A percentile compares a stretch with the other conserved stretches of the same genome.
phyloP scores from a whole-genome alignment of 2,113 vertebrate genomes.

The Lota lota region DNA sequence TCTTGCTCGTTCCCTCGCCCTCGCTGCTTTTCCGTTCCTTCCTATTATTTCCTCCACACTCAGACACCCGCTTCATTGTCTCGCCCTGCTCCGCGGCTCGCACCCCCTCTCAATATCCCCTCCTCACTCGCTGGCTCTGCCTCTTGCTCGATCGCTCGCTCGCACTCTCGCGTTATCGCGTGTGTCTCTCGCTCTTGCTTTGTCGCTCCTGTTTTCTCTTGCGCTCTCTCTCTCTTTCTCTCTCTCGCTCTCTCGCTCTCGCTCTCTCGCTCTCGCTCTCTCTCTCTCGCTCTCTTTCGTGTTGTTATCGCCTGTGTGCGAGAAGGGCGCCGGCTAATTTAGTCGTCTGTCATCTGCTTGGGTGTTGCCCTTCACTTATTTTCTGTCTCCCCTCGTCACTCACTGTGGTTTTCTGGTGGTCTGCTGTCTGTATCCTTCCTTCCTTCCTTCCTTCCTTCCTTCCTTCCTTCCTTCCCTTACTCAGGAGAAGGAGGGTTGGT shows the following conservation, averaged over 20 bases:
- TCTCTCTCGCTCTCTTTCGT: slow-evolving; percentile 11
- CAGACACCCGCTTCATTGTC: neutral
- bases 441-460: slow-evolving; percentile 37
- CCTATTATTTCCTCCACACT: neutral
- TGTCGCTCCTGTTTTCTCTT: neutral
- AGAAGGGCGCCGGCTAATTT: slow-evolving; percentile 60
- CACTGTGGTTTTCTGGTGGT: slow-evolving; percentile 31
- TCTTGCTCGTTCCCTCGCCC: neutral
- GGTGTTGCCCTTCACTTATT: slow-evolving; percentile 50
- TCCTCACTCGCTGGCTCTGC: neutral
- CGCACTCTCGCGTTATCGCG: too few species aligned
- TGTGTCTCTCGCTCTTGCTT: neutral
- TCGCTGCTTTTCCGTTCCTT: too few species aligned
- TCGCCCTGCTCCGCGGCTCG: neutral
- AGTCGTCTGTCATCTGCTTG: slow-evolving; percentile 68
- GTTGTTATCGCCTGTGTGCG: neutral
- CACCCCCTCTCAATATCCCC: neutral
- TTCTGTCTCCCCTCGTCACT: slow-evolving; percentile 39
- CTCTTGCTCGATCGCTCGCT: neutral
- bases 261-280: slow-evolving; percentile 20
- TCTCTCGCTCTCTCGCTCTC: slow-evolving; percentile 6
- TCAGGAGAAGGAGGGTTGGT: slow-evolving; percentile 23
- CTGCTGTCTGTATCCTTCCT: slow-evolving; percentile 28
- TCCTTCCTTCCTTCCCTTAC: slow-evolving; percentile 18
- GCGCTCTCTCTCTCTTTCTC: slow-evolving; percentile 39